These are phyloP conservation scores for Torymus tubicola DNA, from an alignment of 2,888 invertebrate genomes.

Conservation along the genomic window DNA sequence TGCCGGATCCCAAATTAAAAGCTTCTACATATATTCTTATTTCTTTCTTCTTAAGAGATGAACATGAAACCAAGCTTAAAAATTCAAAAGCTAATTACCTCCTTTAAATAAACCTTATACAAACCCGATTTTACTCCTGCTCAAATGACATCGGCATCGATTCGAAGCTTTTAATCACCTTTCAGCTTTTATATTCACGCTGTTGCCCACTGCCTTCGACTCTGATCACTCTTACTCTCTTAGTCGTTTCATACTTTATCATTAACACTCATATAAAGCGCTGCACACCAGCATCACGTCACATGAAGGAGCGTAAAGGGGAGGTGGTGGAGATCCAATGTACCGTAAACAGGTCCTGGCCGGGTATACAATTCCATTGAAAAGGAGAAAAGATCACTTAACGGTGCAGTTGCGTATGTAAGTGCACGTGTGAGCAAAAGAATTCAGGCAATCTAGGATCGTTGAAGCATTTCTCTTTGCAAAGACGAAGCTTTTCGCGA, in stretches of 20 bases:
- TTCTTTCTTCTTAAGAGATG: too few relatives aligned
- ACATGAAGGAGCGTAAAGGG: neutral
- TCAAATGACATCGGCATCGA: neutral
- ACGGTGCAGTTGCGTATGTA: conserved; percentile 19
- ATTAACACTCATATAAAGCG: conserved; percentile 12
- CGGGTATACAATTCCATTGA: neutral
- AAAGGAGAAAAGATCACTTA: neutral
- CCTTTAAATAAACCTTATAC: neutral
- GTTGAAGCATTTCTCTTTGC: conserved; percentile 25
- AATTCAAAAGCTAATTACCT: conserved; percentile 19
- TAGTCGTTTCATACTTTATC: conserved; percentile 3
- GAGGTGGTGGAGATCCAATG: conserved; percentile 9
- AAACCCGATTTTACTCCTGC: neutral
- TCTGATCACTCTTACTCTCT: neutral
- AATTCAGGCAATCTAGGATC: conserved; percentile 28
- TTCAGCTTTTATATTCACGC: neutral
- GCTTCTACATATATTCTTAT: too few relatives aligned
- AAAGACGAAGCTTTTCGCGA: neutral
- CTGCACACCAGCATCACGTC: conserved; percentile 12
- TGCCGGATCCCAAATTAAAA: too few relatives aligned
- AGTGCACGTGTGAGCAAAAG: neutral
- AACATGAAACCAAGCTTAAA: neutral
- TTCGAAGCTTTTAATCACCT: conserved; percentile 29
- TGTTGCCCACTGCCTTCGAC: neutral
- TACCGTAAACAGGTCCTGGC: conserved; percentile 25